Base-by-base conservation (phyloP, 2,797 vertebrate species). In the Acestrorhynchus altus region DNA sequence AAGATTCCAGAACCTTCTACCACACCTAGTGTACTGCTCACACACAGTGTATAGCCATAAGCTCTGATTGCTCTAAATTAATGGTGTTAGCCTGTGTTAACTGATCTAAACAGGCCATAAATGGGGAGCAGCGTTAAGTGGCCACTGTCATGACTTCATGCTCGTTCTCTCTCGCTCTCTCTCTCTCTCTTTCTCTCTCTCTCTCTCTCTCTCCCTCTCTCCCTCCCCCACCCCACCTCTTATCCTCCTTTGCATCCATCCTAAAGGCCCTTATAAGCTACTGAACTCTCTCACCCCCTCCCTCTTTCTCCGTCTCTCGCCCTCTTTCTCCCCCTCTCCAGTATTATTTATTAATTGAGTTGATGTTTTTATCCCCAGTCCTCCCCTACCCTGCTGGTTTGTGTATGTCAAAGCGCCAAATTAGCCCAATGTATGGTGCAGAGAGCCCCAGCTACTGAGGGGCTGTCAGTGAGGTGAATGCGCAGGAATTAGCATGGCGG, bases 371-470 rank as follows among this genome's bases (percentile, higher is more conserved):
- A 81, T 83, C 79, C 83, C 74, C 66, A 77, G 69, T 72, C 75
- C 75, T 80, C 79, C 73, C 63, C 83, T 77, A 83, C 85, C 90
- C 89, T 79, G 89, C 91, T 92, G 92, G 89, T 93, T 92, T 92
- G 90, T 92, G 90, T 93, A 92, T 93, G 93, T 93, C 91, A 92
- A 90, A 92, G 87, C 87, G 80, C 86, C 83, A 92, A 92, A 93
- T 93, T 94, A 91, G 90, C 86, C 88, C 92, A 91, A 91, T 86
- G 90, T 93, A 92, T 92, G 89, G 92, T 90, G 87, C 90, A 90
- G 89, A 75, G 80, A 90, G 88, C 89, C 86, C 80, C 88, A 90
- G 89, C 91, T 93, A 94, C 93, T 93, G 91, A 93, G 92, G 85
- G 86, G 81, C 88, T 90, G 91, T 91, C 92, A 90, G 89, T 83